These are phyloP conservation scores for Rhopalosiphum maidis DNA, from an alignment of 1,140 invertebrate genomes.

Conservation along the genomic window DNA sequence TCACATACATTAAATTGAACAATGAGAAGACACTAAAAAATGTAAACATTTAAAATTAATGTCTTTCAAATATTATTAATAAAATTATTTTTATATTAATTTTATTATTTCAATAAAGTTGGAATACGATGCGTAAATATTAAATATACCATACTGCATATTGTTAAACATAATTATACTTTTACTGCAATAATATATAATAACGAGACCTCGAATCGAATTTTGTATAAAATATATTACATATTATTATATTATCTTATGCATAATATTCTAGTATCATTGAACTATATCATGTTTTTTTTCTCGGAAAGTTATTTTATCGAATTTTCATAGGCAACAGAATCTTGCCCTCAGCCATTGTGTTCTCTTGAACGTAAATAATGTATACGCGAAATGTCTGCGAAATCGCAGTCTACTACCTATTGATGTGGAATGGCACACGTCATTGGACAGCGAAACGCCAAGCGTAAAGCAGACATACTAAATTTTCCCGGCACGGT, in stretches of 20 bases:
- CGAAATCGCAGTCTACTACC: slow-evolving; percentile 40
- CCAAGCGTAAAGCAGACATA: slow-evolving; percentile 36
- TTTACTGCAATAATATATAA: neutral
- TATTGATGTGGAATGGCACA: slow-evolving; percentile 44
- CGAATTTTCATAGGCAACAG: neutral
- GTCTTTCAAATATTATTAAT: neutral
- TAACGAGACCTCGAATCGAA: neutral
- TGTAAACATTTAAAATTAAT: too few species aligned
- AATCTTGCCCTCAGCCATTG: neutral
- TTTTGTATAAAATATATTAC: too few species aligned
- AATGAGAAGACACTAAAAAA: too few species aligned
- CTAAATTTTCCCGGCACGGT: neutral
- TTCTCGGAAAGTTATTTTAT: neutral
- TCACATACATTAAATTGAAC: neutral
- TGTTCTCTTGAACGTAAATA: slow-evolving; percentile 32
- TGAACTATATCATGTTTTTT: neutral
- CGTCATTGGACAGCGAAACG: slow-evolving; percentile 51
- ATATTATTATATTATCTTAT: neutral
- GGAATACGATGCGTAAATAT: neutral
- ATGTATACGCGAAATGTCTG: slow-evolving; percentile 26
- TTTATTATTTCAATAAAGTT: neutral
- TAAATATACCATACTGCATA: neutral
- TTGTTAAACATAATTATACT: neutral
- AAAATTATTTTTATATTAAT: neutral
- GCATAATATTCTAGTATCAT: neutral